Evolutionary conservation across 2,113 vertebrate species (phyloP), one percentile per base, ranked within the genome.

Genomic region (Sinocyclocheilus anophthalmus): DNA sequence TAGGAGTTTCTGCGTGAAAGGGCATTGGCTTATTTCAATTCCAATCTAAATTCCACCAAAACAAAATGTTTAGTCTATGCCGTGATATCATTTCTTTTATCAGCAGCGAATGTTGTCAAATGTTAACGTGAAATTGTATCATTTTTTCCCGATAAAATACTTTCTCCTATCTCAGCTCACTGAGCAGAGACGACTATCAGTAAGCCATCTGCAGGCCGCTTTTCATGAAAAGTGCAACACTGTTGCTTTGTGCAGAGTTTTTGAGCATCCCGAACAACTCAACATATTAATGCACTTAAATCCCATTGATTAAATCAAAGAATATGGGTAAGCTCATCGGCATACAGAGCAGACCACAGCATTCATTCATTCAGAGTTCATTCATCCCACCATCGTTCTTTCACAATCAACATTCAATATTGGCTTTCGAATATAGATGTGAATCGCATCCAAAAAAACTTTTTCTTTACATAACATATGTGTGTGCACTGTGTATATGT

Each of bases 61-160:
- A 55, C 76, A 30, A 45, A 77, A 77, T 57, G 76, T 77, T 79
- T 59, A 39, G 76, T 14, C 55, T 61, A n/a, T 39, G 18, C 30
- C 11, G 10, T 26, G 16, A 55, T 22, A 9, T 7, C 9, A 57
- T 7, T 78, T 26, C 1, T 61, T 12, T 39, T 59, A 79, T 77
- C 16, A 26, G 9, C 11, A 77, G 3, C 14, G 48, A 77, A 53
- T 55, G 48, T 20, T 53, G n/a, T 73, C 22, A 37, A 37, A 69
- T 37, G 30, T 73, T 12, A 22, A n/a, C 4, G 2, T 45, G 10
- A 22, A 73, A 24, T 48, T 45, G 10, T 24, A 3, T 45, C 0
- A 3, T n/a, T 48, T 75, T 14, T 42, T 26, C 5, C 2, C 9
- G 11, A 48, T 75, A 24, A 75, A 48, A 75, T n/a, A 48, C 72